Conservation (phyloP, 2,888 invertebrate genomes). For the Spicauda simplicius region DNA sequence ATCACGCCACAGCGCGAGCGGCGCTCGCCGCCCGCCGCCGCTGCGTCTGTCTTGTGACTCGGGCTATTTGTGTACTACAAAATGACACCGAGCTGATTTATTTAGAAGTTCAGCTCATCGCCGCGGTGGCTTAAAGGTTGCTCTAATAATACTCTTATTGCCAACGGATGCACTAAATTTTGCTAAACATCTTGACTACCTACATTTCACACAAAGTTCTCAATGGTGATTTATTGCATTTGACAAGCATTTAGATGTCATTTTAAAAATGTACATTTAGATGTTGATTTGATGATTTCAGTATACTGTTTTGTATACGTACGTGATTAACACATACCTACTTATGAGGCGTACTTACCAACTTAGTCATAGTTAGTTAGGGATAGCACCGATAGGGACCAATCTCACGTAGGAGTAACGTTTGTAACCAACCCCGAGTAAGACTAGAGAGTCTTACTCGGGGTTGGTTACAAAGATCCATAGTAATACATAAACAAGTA, state of each 20-base stretch:
- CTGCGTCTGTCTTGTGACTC: constrained; percentile 80
- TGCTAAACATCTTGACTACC: constrained; percentile 27
- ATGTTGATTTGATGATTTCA: too few relatives aligned
- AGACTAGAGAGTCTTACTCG: too few relatives aligned
- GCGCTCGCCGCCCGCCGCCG: constrained; percentile 52
- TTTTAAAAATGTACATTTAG: background rate
- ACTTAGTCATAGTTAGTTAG: too few relatives aligned
- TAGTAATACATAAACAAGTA: too few relatives aligned
- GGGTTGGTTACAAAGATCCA: too few relatives aligned
- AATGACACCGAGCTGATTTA: constrained; percentile 62
- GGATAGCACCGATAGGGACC: too few relatives aligned
- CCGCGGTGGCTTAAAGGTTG: constrained; percentile 51
- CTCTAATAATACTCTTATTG: constrained; percentile 29
- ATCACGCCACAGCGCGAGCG: constrained; percentile 47
- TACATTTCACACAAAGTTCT: background rate
- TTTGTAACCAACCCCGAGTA: too few relatives aligned
- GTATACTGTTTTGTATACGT: too few relatives aligned
- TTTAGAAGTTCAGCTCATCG: constrained; percentile 55
- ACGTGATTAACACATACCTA: too few relatives aligned
- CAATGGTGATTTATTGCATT: background rate
- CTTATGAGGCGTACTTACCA: too few relatives aligned
- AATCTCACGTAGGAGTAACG: too few relatives aligned
- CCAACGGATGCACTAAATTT: constrained; percentile 34
- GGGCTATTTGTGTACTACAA: constrained; percentile 56
- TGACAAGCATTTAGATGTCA: background rate